Evolutionary conservation across 1,140 invertebrate species (phyloP).

Genomic region (Spodoptera litura): DNA sequence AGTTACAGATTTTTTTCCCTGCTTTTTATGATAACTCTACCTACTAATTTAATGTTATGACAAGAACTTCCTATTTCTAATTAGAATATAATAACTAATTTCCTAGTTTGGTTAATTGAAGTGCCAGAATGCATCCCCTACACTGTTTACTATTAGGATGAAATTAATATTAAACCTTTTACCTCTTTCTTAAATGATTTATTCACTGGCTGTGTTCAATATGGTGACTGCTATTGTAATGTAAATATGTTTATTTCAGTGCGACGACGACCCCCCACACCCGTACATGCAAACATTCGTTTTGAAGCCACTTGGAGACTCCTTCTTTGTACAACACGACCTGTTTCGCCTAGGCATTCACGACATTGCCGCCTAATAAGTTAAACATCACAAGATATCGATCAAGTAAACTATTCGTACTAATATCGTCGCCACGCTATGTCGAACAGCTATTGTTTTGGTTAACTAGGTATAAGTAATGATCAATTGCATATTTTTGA

Average conservation of each 20-base stretch:
- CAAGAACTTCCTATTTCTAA: background rate
- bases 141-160: background rate
- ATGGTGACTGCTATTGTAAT: slow-evolving; percentile 25
- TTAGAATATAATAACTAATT: background rate
- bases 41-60: slow-evolving; percentile 1
- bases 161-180: background rate
- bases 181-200: background rate
- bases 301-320: slow-evolving; percentile 93
- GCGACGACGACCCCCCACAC: slow-evolving; percentile 97
- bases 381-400: slow-evolving; percentile 24
- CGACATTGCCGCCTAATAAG: slow-evolving; percentile 88
- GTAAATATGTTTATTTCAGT: slow-evolving; percentile 87
- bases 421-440: slow-evolving; percentile 36
- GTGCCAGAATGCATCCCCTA: slow-evolving; percentile 28
- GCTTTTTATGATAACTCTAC: slow-evolving; percentile 14
- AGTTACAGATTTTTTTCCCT: background rate
- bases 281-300: slow-evolving; percentile 96
- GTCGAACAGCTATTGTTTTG: slow-evolving; percentile 55
- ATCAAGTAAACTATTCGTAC: slow-evolving; percentile 31
- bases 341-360: slow-evolving; percentile 97
- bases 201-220: background rate
- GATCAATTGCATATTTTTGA: slow-evolving; percentile 58
- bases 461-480: slow-evolving; percentile 83
- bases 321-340: slow-evolving; percentile 96
- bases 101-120: slow-evolving; percentile 5